Base-by-base conservation (phyloP, 2,797 vertebrate species). In the Chromis chromis region DNA sequence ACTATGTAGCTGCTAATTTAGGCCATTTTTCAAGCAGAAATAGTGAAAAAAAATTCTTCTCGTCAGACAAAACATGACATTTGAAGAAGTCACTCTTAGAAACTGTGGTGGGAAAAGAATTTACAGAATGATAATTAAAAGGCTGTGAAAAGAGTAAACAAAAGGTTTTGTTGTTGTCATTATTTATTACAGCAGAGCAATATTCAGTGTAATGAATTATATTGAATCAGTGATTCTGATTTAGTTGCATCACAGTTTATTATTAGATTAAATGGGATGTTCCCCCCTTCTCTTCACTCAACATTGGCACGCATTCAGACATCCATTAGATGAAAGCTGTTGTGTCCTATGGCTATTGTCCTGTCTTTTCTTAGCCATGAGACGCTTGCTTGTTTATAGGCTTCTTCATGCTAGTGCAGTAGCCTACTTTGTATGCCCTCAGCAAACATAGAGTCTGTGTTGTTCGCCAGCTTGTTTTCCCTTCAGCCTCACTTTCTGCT, bases 341-440 rank as follows among this genome's bases (percentile, higher is more conserved):
- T 80, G 21, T 36, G 2, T 36, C 56, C 8, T 21, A n/a, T 53
- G 16, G 25, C 11, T 65, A 36, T 63, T 54, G 19, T 62, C 25
- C 57, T 71, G 54, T 27, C 24, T 70, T 72, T 70, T 65, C 8
- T 64, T 50, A 52, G 42, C 74, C 50, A 9, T 55, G 13, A 52
- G 50, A 42, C 10, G 19, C 52, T 57, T 31, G 42, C 42, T 75
- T 82, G 62, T 68, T 77, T 67, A 19, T 39, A 33, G 33, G 60
- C 28, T 69, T 64, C 56, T 65, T 68, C 36, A 22, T 59, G 62
- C 49, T 48, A 46, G 28, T 69, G 52, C 57, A 60, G 55, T 24
- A 66, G 65, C 33, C 82, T 90, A 73, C 78, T 89, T 85, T 78
- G 83, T 73, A 85, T 90, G 68, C 76, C 17, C 28, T 68, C 62